Base-by-base conservation (phyloP, 2,797 vertebrate genomes). In the Syncerus caffer region DNA sequence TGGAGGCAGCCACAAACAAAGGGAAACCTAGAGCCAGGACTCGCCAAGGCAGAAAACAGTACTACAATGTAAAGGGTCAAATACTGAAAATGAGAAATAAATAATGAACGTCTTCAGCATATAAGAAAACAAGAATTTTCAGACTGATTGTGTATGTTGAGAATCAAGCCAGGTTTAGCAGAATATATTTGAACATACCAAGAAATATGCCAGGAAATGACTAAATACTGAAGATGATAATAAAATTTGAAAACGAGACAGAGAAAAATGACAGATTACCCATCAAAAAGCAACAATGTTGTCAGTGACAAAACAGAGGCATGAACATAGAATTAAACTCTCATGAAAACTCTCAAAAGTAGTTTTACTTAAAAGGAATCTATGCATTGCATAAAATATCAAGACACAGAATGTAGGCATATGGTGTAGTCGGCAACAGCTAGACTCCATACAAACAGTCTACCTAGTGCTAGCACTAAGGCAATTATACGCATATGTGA, bases 341-440 rank as follows among this genome's bases (percentile, higher is more conserved):
- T 82, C 50, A 38, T 85, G 27, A 90, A 93, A 94, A 90, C 7
- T 89, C 51, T 38, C 17, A n/a, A 88, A 90, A 86, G n/a, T 79
- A 79, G 74, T 94, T 96, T 71, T 79, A 95, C 80, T 84, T 79
- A 19, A 89, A 90, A 92, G 62, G 38, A 34, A 93, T 47, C 42
- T 50, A 42, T 51, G 51, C 21, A 57, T 34, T 74, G 51, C 58
- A 87, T 90, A 71, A 92, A 94, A 86, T 55, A 12, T 62, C 27
- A 64, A 83, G 29, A 62, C 21, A 64, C 4, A 89, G 58, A 67
- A 79, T 19, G 85, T 1, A 96, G 76, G 64, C n/a, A 60, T 16
- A 88, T 71, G 29, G 16, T 14, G 11, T 7, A 83, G 38, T 16
- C 8, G 6, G 34, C 42, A 51, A 7, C 31, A 15, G 87, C 45